A percentile compares a stretch with the other conserved stretches of the same genome.
Conservation (phyloP, 37 sponge, comb jelly and placozoan species). For the Beroe forskalii region DNA sequence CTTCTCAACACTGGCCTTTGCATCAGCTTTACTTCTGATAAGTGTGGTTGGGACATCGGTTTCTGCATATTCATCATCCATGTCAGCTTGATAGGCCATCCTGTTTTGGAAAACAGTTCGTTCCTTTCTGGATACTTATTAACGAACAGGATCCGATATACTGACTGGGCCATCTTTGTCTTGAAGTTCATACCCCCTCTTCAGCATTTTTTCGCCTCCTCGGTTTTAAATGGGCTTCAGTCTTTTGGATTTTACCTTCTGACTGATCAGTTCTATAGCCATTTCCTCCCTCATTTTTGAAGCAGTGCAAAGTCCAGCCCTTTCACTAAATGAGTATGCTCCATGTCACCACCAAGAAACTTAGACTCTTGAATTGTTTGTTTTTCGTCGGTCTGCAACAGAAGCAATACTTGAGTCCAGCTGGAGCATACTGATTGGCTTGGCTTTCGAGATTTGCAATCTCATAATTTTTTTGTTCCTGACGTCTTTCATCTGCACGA, state of each 20-base stretch:
- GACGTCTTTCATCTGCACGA: conserved; percentile 28
- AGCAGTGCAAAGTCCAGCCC: conserved; percentile 94
- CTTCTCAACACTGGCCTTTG: conserved; percentile 6
- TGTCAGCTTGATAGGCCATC: conserved; percentile 96
- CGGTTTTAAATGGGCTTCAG: neutral
- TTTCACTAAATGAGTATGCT: conserved; percentile 98
- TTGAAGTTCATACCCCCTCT: conserved; percentile 71
- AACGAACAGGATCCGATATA: conserved; percentile 79
- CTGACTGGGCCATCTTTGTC: conserved; percentile 75
- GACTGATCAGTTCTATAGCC: conserved; percentile 1
- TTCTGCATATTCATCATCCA: conserved; percentile 94
- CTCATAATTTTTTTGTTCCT: conserved; percentile 49
- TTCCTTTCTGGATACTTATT: conserved; percentile 79
- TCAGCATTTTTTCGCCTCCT: neutral
- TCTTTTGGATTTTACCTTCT: conserved; percentile 7
- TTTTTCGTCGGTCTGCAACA: conserved; percentile 73
- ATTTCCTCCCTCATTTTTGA: conserved; percentile 79
- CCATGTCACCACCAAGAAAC: conserved; percentile 97
- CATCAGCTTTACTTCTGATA: conserved; percentile 92
- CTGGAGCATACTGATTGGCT: conserved; percentile 53
- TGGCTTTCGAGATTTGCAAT: conserved; percentile 2
- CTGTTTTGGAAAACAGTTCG: conserved; percentile 92
- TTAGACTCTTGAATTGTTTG: conserved; percentile 92
- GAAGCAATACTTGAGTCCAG: conserved; percentile 38
- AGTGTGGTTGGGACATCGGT: conserved; percentile 95